phyloP scores from a whole-genome alignment of 2,888 invertebrate species.

The Diaperis boleti region DNA sequence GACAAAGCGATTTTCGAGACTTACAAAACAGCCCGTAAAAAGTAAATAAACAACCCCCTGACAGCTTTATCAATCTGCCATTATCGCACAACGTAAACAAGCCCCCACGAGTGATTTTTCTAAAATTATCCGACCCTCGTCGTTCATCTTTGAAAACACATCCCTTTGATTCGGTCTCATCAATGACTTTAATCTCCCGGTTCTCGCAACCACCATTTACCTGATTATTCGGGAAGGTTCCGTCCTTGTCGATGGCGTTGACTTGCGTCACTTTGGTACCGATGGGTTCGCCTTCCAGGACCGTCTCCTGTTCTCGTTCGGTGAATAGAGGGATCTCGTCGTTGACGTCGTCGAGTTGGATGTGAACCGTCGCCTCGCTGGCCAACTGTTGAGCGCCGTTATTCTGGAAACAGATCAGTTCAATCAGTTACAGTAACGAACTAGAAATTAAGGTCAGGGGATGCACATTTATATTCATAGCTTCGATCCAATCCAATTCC shows the following conservation, averaged over 20 bases:
- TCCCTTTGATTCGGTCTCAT: conserved; percentile 25
- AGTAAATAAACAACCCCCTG: conserved; percentile 8
- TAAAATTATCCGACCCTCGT: background rate
- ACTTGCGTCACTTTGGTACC: conserved; percentile 96
- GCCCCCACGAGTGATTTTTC: background rate
- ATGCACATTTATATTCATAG: too few relatives aligned
- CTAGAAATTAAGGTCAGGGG: too few relatives aligned
- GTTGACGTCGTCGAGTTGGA: conserved; percentile 95
- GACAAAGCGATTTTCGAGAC: conserved; percentile 1
- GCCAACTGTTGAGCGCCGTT: conserved; percentile 96
- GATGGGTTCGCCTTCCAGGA: conserved; percentile 93
- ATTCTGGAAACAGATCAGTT: conserved; percentile 73
- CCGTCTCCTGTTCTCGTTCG: conserved; percentile 94
- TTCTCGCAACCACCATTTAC: conserved; percentile 66
- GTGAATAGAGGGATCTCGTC: conserved; percentile 97
- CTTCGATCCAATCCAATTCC: too few relatives aligned
- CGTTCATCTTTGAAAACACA: conserved; percentile 15
- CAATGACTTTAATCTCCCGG: conserved; percentile 8
- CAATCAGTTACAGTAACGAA: too few relatives aligned
- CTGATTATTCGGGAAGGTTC: conserved; percentile 94
- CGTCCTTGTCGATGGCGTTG: conserved; percentile 96
- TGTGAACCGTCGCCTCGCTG: conserved; percentile 93
- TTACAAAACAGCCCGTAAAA: conserved; percentile 2
- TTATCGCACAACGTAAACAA: conserved; percentile 3
- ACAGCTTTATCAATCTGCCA: conserved; percentile 4